Percentiles rank a stretch among this genome's conserved stretches.
phyloP scores from a whole-genome alignment of 2,797 vertebrate genomes.

The Ibycter americanus region DNA sequence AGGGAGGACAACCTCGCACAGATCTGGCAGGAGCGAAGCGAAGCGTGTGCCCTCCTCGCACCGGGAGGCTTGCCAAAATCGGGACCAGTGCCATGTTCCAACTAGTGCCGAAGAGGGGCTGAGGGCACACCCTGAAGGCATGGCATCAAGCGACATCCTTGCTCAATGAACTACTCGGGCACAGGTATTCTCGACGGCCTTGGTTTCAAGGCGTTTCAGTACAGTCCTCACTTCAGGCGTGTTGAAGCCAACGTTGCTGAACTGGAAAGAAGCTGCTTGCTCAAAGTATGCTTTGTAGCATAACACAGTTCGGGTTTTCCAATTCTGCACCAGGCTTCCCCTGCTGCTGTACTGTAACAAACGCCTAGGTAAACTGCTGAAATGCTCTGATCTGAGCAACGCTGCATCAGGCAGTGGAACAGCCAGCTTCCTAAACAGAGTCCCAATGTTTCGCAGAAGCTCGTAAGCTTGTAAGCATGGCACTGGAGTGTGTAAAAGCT shows the following conservation, averaged over 20 bases:
- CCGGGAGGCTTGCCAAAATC: neutral
- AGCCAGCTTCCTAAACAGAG: neutral
- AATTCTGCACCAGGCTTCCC: neutral
- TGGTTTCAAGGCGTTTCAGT: neutral
- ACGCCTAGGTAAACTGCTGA: neutral
- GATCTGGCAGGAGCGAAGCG: neutral
- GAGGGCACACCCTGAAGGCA: neutral
- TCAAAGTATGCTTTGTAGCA: neutral
- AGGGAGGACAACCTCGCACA: neutral
- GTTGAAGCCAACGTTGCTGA: neutral
- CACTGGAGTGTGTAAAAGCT: neutral
- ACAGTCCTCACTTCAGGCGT: neutral
- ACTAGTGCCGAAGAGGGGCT: neutral
- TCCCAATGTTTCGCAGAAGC: neutral
- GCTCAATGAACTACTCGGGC: neutral
- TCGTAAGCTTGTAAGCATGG: fast-evolving
- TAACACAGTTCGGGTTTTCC: neutral
- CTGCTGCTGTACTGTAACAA: neutral
- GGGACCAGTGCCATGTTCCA: neutral
- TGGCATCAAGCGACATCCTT: neutral
- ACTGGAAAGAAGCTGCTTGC: neutral
- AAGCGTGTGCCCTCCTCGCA: neutral
- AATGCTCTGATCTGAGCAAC: neutral
- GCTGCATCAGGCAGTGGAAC: neutral
- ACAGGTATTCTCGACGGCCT: neutral